These are phyloP conservation scores for Holothuria leucospilota DNA, from an alignment of 53 echinoderm and acorn worm species.

Conservation along the genomic window DNA sequence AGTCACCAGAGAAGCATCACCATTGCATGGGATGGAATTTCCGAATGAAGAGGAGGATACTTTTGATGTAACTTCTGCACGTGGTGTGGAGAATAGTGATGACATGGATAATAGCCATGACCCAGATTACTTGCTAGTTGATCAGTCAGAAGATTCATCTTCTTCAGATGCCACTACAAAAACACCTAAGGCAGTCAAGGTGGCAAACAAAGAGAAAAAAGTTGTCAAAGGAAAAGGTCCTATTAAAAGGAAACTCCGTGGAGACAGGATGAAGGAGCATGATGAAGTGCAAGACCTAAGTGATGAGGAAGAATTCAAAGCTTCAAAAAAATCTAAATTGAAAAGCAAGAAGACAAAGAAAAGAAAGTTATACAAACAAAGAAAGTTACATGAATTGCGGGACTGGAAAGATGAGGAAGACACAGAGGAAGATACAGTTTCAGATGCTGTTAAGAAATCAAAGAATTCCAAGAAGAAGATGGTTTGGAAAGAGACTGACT, in stretches of 20 bases:
- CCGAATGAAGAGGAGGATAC: slow-evolving; percentile 3
- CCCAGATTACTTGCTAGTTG: slow-evolving; percentile 9
- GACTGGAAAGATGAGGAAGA: background rate
- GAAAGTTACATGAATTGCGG: background rate
- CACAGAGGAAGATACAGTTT: background rate
- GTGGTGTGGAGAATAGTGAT: slow-evolving; percentile 8
- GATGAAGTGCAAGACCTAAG: slow-evolving; percentile 8
- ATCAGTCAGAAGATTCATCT: background rate
- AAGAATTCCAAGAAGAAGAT: slow-evolving; percentile 11
- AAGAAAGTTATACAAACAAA: background rate
- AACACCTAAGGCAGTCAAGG: background rate
- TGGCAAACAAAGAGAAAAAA: background rate
- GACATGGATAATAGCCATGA: slow-evolving; percentile 7
- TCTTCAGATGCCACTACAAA: slow-evolving; percentile 24
- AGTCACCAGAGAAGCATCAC: slow-evolving; percentile 8
- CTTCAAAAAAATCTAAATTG: slow-evolving; percentile 18
- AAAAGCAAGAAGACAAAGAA: slow-evolving; percentile 6
- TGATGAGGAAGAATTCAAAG: background rate
- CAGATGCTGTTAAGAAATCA: background rate
- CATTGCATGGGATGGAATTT: slow-evolving; percentile 1
- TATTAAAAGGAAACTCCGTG: background rate
- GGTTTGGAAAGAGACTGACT: background rate
- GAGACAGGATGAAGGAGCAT: slow-evolving; percentile 5
- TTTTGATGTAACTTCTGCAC: slow-evolving; percentile 4
- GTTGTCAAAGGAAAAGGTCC: background rate